These are phyloP conservation scores for Mya arenaria DNA, from an alignment of 1,140 invertebrate genomes.

Conservation along the genomic window DNA sequence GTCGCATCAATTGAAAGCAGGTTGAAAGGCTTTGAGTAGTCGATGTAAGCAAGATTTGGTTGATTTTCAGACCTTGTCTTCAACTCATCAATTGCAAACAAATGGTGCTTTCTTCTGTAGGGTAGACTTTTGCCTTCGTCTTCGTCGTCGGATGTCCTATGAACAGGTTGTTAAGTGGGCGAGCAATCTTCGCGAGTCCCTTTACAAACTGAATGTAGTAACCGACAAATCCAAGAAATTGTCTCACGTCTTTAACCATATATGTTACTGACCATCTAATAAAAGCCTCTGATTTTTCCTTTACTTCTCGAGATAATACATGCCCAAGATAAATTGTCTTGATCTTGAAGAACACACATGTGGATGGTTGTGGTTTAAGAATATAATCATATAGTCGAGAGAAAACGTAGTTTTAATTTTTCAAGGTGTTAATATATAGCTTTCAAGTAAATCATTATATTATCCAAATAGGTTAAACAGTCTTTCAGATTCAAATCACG, in stretches of 20 bases:
- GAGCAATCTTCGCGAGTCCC: background rate
- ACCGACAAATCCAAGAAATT: background rate
- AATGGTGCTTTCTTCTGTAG: background rate
- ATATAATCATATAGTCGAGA: background rate
- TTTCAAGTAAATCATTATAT: slow-evolving; percentile 7
- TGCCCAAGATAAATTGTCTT: slow-evolving; percentile 16
- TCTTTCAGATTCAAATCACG: slow-evolving; percentile 7
- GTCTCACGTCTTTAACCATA: slow-evolving; percentile 1
- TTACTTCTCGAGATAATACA: slow-evolving; percentile 3
- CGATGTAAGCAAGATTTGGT: background rate
- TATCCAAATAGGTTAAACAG: slow-evolving; percentile 22
- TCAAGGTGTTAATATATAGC: background rate
- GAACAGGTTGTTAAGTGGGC: background rate
- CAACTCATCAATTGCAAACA: background rate
- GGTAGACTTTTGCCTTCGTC: background rate
- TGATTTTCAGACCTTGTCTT: background rate
- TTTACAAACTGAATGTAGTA: background rate
- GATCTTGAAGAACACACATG: slow-evolving; percentile 35
- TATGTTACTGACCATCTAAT: no score
- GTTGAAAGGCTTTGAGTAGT: background rate
- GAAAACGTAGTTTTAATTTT: background rate
- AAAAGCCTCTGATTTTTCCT: no score
- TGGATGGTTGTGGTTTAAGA: slow-evolving; percentile 27
- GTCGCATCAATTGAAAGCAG: background rate
- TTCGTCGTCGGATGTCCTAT: background rate